Evolutionary conservation across 1,140 invertebrate species (phyloP).

Genomic region (Apocrypta bakeri): DNA sequence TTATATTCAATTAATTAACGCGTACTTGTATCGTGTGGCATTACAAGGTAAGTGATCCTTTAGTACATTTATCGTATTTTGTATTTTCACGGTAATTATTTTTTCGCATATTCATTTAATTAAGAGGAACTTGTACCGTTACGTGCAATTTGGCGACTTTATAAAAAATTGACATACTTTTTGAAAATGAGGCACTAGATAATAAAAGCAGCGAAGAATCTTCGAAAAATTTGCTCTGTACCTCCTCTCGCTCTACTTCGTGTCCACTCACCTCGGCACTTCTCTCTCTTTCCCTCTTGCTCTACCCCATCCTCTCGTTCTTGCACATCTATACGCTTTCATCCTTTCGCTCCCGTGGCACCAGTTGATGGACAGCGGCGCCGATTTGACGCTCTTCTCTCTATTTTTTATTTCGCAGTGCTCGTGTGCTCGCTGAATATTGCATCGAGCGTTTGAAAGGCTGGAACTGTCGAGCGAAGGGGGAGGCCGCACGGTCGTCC

Average conservation of each 20-base stretch:
- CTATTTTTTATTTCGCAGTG: constrained; percentile 50
- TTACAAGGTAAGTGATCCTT: no score
- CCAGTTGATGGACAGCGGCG: constrained; percentile 74
- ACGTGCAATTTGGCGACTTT: no score
- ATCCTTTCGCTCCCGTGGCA: constrained; percentile 56
- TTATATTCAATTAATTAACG: no score
- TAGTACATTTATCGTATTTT: no score
- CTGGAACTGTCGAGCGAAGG: constrained; percentile 52
- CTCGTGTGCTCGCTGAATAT: constrained; percentile 69
- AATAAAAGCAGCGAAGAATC: background rate
- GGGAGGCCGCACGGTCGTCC: background rate
- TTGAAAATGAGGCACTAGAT: background rate
- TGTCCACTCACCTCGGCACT: background rate
- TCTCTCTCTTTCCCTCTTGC: constrained; percentile 52
- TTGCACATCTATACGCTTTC: background rate
- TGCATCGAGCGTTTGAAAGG: constrained; percentile 72
- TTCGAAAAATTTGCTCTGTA: background rate
- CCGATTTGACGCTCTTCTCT: constrained; percentile 72
- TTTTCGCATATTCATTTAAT: no score
- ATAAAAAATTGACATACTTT: no score
- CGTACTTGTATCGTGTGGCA: no score
- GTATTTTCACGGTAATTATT: no score
- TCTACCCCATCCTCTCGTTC: constrained; percentile 13
- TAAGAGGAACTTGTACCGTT: no score
- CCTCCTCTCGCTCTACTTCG: background rate